These are phyloP conservation scores for Cephus cinctus DNA, from an alignment of 1,140 invertebrate species.

Conservation along the genomic window DNA sequence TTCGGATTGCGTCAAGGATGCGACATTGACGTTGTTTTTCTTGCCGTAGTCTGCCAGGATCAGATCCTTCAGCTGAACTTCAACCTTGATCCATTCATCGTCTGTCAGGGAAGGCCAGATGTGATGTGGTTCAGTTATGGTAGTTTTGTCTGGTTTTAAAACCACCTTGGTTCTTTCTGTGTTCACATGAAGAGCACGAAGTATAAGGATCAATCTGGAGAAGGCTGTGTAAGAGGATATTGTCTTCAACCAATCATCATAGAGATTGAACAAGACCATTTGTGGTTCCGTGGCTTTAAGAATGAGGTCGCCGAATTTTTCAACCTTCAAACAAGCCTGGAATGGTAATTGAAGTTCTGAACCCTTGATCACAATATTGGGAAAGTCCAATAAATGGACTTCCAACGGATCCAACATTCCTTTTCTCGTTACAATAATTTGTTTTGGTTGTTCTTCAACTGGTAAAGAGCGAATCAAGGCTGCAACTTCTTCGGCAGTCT, in stretches of 20 bases:
- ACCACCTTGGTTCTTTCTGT: slow-evolving; percentile 98
- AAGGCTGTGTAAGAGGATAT: slow-evolving; percentile 97
- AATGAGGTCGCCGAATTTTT: slow-evolving; percentile 99
- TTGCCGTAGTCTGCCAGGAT: slow-evolving; percentile 99
- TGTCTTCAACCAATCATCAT: slow-evolving; percentile 99
- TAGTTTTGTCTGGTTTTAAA: slow-evolving; percentile 98
- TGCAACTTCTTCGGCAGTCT: slow-evolving; percentile 99
- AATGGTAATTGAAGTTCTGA: slow-evolving; percentile 98
- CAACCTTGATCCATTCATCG: slow-evolving; percentile 99
- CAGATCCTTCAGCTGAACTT: slow-evolving; percentile 97
- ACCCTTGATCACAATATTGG: slow-evolving; percentile 99
- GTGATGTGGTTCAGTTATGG: slow-evolving; percentile 97
- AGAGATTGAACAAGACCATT: slow-evolving; percentile 99
- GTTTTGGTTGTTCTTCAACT: slow-evolving; percentile 99
- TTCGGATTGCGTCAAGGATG: slow-evolving; percentile 97
- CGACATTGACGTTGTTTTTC: slow-evolving; percentile 99
- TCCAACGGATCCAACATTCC: slow-evolving; percentile 99
- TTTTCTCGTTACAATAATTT: slow-evolving; percentile 99
- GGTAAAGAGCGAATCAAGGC: slow-evolving; percentile 97
- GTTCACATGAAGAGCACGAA: slow-evolving; percentile 97
- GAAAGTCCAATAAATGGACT: slow-evolving; percentile 98
- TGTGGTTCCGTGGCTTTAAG: slow-evolving; percentile 99
- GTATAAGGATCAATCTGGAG: slow-evolving; percentile 94
- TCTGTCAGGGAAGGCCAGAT: slow-evolving; percentile 98
- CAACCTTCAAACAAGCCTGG: slow-evolving; percentile 98